These are phyloP conservation scores for Trissoscelio sp. DNA, from an alignment of 2,888 invertebrate genomes.

Conservation along the genomic window DNA sequence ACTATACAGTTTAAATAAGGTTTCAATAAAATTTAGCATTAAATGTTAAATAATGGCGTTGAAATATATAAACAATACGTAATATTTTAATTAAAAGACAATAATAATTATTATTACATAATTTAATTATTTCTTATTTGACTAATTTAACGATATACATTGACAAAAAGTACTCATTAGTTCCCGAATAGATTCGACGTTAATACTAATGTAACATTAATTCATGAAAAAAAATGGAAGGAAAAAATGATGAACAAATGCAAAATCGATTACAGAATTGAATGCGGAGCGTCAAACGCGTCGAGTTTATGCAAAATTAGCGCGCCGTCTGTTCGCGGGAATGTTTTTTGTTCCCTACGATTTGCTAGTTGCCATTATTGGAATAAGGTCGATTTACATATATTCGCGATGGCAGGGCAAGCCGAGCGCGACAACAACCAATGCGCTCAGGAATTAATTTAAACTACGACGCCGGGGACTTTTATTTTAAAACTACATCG, in stretches of 20 bases:
- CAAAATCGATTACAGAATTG: constrained; percentile 57
- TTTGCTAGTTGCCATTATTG: constrained; percentile 56
- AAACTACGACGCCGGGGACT: constrained; percentile 44
- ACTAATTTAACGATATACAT: too few species aligned
- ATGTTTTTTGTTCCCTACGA: constrained; percentile 50
- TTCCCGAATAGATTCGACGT: too few species aligned
- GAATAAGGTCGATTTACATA: constrained; percentile 67
- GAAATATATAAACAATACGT: too few species aligned
- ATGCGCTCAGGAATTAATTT: constrained; percentile 58
- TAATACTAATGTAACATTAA: constrained; percentile 54
- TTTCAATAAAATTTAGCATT: too few species aligned
- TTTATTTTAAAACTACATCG: constrained; percentile 49
- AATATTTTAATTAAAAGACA: too few species aligned
- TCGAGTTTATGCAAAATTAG: constrained; percentile 66
- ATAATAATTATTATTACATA: neutral
- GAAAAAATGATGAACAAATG: constrained; percentile 54
- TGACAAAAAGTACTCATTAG: too few species aligned
- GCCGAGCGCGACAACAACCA: constrained; percentile 20
- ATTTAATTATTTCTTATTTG: too few species aligned
- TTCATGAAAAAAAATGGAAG: constrained; percentile 1
- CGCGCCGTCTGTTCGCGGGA: constrained; percentile 54
- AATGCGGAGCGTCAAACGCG: constrained; percentile 30
- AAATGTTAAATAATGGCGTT: too few species aligned
- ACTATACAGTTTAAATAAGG: too few species aligned
- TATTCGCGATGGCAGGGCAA: constrained; percentile 50